phyloP scores from a whole-genome alignment of 1,140 invertebrate species.

The Nephila pilipes region DNA sequence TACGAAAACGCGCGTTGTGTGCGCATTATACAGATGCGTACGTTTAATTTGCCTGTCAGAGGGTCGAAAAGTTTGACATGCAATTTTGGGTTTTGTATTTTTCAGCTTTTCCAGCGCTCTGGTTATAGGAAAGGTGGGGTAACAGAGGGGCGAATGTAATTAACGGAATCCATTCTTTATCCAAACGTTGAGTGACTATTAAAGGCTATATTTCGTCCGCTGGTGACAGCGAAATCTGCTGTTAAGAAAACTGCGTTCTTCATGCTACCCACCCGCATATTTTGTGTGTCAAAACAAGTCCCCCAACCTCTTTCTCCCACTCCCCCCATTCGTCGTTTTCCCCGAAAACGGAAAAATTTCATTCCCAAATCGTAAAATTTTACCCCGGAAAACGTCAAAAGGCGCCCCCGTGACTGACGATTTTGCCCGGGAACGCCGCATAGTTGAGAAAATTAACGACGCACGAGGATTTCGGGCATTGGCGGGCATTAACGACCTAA shows the following conservation, averaged over 20 bases:
- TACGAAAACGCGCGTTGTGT: background rate
- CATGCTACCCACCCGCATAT: conserved; percentile 57
- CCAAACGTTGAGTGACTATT: conserved; percentile 75
- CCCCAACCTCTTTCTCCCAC: background rate
- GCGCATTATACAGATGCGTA: conserved; percentile 41
- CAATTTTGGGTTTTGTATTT: conserved; percentile 76
- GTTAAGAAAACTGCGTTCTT: conserved; percentile 74
- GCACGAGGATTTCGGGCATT: conserved; percentile 10
- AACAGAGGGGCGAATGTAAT: conserved; percentile 54
- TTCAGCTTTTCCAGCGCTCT: conserved; percentile 10
- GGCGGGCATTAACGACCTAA: conserved; percentile 66
- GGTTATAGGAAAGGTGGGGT: background rate
- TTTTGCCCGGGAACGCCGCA: conserved; percentile 50
- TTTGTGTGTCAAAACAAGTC: conserved; percentile 67
- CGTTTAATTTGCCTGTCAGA: conserved; percentile 75
- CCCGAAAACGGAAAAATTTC: conserved; percentile 47
- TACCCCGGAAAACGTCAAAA: conserved; percentile 61
- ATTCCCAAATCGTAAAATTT: conserved; percentile 62
- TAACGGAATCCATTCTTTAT: conserved; percentile 77
- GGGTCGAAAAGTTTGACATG: conserved; percentile 75
- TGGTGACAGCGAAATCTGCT: conserved; percentile 74
- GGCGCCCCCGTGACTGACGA: conserved; percentile 68
- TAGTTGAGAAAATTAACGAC: conserved; percentile 76
- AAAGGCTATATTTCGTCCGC: conserved; percentile 75
- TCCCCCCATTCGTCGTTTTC: background rate